Base-by-base conservation (phyloP, 1,140 invertebrate species). In the Calephelis nemesis region DNA sequence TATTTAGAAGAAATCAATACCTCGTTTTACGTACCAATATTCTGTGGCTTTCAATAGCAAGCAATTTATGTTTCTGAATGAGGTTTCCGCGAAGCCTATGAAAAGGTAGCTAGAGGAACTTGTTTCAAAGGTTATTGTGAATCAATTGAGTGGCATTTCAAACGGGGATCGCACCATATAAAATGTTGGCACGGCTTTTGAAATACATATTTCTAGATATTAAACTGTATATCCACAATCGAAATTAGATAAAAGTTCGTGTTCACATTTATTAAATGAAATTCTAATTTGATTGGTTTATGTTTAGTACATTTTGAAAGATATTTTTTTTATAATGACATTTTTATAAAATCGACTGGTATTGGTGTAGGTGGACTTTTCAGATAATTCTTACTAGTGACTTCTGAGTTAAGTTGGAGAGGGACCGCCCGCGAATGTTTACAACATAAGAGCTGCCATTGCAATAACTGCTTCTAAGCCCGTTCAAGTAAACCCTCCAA, bases 21-120 rank as follows among this genome's bases (percentile, higher is more conserved):
- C 54, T 58, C 39, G 54, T 60, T 60, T 39, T 42, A 60, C 40
- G 40, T 39, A 60, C 58, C 58, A 42, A 60, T 42, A 60, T 12
- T 42, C 12, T 5, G 39, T 42, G 58, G 58, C 12, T 60, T 60
- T 60, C 39, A 60, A 60, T 60, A 60, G 58, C 58, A 60, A 69
- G 67, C 48, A 69, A 63, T 69, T 68, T 63, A 69, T 69, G 63
- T 69, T 69, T 69, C 62, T 69, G 67, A 69, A 69, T 69, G 67
- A 64, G 40, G 10, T 15, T 50, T 62, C 49, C 60, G 13, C 40
- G 58, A 64, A 69, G 60, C 62, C 63, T 49, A 49, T 65, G 63
- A 69, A 69, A 69, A 62, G 67, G 67, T 69, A 69, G 49, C 67
- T 63, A 63, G 58, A 47, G 62, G 62, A 62, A 68, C 67, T 69